A percentile compares a stretch with the other conserved stretches of the same genome.
Conservation (phyloP, 2,113 vertebrate species). For the Brevimyrus niger region DNA sequence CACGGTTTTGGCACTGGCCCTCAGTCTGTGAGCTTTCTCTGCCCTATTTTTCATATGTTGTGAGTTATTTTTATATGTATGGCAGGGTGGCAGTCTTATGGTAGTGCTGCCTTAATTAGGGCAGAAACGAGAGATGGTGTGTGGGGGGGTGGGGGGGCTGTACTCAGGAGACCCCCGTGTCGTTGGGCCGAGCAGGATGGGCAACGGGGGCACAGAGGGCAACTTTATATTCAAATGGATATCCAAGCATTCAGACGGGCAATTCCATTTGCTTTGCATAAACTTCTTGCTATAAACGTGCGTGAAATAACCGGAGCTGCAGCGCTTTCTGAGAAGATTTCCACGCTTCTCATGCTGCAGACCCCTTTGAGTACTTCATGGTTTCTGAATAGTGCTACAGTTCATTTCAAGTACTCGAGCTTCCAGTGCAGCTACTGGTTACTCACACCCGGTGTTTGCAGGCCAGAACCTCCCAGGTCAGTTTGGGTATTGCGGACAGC, state of each 20-base stretch:
- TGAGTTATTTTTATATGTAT: slow-evolving; percentile 37
- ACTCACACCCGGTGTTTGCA: neutral
- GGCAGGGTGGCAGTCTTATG: slow-evolving; percentile 25
- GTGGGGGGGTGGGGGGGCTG: slow-evolving; percentile 27
- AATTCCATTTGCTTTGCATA: neutral
- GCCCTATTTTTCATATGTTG: slow-evolving; percentile 21
- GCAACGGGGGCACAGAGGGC: neutral
- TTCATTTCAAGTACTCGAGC: neutral
- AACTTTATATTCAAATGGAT: slow-evolving; percentile 42
- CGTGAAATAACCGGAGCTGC: neutral
- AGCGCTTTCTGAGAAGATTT: neutral
- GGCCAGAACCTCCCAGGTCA: neutral
- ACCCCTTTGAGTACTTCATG: neutral
- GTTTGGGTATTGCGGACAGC: neutral
- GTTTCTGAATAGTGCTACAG: neutral
- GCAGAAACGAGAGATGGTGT: slow-evolving; percentile 31
- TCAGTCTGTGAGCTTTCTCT: slow-evolving; percentile 15
- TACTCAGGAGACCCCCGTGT: slow-evolving; percentile 33
- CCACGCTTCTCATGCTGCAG: neutral
- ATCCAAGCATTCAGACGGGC: neutral
- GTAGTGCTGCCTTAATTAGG: slow-evolving; percentile 44
- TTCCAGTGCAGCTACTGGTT: neutral
- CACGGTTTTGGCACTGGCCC: neutral
- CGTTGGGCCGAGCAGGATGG: neutral
- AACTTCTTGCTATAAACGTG: neutral